Evolutionary conservation across 2,113 vertebrate species (phyloP), one percentile per base, ranked within the genome.

Genomic region (Atherinomorus stipes): DNA sequence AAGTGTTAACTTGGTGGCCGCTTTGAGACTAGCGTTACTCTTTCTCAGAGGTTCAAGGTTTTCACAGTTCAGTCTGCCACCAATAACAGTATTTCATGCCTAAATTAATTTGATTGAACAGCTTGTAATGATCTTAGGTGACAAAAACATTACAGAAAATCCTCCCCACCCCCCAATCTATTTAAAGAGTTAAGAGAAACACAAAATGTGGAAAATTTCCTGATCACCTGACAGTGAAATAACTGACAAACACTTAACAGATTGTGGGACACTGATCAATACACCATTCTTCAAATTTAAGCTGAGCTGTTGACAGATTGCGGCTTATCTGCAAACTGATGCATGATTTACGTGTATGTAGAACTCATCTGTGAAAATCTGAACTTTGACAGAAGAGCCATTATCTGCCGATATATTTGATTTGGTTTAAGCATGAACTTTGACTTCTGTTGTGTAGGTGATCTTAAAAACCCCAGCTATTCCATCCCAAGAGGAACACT

Each of bases 401-500:
- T 11, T 53, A 3, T 59, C 11, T 51, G 11, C 25, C 23, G 4
- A 19, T 57, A n/a, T 21, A 42, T 42, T 38, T 52, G 12, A 0
- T 66, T 23, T 51, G 40, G 19, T 73, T 34, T 5, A 3, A 53
- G 9, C n/a, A 9, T 11, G 11, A 47, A 4, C 1, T 37, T 71
- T 52, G 76, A 25, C 7, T 15, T 85, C n/a, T 67, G 26, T 74
- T 76, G 34, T 71, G 3, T 72, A 96, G 95, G 96, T 8, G 95
- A 97, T 70, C 86, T 96, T 81, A 96, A 94, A 83, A 95, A 89
- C 71, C 95, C 95, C 0, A 95, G 96, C 74, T 96, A 94, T 70
- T 95, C 96, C 58, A 97, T 97, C 72, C 95, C 95, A 0, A 91
- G 96, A 63, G 96, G 96, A 81, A 96, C 95, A 2, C 94, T 96